Percentiles rank a stretch among this genome's conserved stretches.
Evolutionary conservation across 2,888 invertebrate genomes (phyloP).

Genomic region (Rhagonycha fulva): DNA sequence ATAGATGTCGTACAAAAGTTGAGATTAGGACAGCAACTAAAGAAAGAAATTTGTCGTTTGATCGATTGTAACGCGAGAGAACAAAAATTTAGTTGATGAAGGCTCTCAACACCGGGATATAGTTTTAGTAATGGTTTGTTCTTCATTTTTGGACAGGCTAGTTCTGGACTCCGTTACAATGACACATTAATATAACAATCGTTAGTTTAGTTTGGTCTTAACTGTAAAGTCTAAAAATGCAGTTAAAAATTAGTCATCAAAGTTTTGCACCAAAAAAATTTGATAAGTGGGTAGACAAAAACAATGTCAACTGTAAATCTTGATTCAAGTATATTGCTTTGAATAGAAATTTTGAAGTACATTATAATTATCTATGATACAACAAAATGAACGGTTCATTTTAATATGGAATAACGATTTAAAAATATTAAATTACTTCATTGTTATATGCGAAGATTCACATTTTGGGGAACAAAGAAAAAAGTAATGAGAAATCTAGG

Average conservation of each 20-base stretch:
- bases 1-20: background rate
- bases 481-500: background rate
- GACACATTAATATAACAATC: background rate
- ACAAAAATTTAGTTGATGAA: no score
- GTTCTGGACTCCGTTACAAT: background rate
- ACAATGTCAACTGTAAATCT: conserved; percentile 4
- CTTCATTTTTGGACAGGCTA: no score
- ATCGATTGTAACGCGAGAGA: no score
- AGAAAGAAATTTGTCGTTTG: no score
- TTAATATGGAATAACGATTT: background rate
- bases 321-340: background rate
- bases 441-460: background rate
- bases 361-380: conserved; percentile 1
- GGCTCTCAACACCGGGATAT: no score
- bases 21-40: background rate
- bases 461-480: background rate
- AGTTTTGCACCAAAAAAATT: conserved; percentile 15
- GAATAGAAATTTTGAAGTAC: conserved; percentile 1
- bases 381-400: conserved; percentile 1
- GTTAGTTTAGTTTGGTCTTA: background rate
- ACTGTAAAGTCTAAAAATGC: background rate
- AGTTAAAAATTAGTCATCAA: conserved; percentile 13
- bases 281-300: conserved; percentile 14
- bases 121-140: no score
- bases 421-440: background rate